Evolutionary conservation across 1,140 invertebrate species (phyloP), one percentile per base, ranked within the genome.

Genomic region (Babylonia areolata): DNA sequence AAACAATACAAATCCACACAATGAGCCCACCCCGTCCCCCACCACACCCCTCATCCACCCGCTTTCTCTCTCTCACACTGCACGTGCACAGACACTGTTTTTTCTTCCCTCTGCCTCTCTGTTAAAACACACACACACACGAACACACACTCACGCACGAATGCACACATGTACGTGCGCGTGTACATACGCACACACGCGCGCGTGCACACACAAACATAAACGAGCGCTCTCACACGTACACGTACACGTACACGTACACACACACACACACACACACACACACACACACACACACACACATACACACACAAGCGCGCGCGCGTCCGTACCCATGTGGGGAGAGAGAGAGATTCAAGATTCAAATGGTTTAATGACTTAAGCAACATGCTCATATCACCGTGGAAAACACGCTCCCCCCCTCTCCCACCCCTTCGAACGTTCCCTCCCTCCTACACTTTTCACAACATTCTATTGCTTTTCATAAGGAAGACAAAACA

Each of bases 111-210:
- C n/a, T n/a, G n/a, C n/a, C n/a, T n/a, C n/a, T n/a, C n/a, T n/a
- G n/a, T n/a, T n/a, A n/a, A n/a, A n/a, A 78, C 75, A 78, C 75
- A 78, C 75, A 78, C 75, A 78, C 75, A 78, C 75, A 33, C 75
- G 33, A 3, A n/a, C 58, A 64, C 58, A 42, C 51, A 81, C 51
- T 46, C 79, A 46, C 79, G 23, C 51, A 58, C 51, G 31, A 12
- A 75, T 31, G 31, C 77, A 69, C 58, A 58, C 80, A 82, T 46
- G 20, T 46, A 37, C 31, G 28, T 31, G n/a, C 35, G 58, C 28
- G 39, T 46, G 35, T 46, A 54, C 58, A 69, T 37, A 69, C 77
- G 35, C 39, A 78, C 77, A 39, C 58, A 58, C 80, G 39, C 80
- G 23, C 79, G 28, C 40, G 33, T 11, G 23, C 6, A n/a, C 3